A percentile compares a stretch with the other conserved stretches of the same genome.
Conservation (phyloP, 2,888 invertebrate genomes). For the Synergus laeviventris region DNA sequence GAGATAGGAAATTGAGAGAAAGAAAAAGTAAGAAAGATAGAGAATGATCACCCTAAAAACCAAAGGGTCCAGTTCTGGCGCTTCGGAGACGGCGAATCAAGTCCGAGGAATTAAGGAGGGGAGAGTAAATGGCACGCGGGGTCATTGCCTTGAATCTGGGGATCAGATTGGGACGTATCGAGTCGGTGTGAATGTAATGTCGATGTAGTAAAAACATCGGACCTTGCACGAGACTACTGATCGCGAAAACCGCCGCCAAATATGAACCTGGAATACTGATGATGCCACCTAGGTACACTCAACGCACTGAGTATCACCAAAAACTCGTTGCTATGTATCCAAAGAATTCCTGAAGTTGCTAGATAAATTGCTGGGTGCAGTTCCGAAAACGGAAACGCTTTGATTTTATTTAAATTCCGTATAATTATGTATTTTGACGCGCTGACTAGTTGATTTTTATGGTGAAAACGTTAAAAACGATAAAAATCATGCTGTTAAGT, state of each 20-base stretch:
- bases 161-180: conserved; percentile 69
- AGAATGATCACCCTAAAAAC: conserved; percentile 37
- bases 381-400: too few relatives aligned
- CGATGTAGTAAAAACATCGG: conserved; percentile 53
- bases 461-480: too few relatives aligned
- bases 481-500: too few relatives aligned
- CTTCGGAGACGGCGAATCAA: conserved; percentile 20
- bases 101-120: conserved; percentile 50
- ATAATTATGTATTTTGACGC: too few relatives aligned
- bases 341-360: not conserved
- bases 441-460: too few relatives aligned
- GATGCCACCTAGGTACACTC: not conserved
- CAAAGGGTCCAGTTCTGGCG: conserved; percentile 23
- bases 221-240: conserved; percentile 44
- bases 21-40: conserved; percentile 35
- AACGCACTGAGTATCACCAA: not conserved
- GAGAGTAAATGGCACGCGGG: conserved; percentile 73
- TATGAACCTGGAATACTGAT: conserved; percentile 41
- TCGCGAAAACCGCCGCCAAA: conserved; percentile 43
- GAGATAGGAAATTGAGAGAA: conserved; percentile 42
- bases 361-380: too few relatives aligned
- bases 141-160: conserved; percentile 73
- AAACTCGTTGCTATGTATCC: not conserved
- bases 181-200: conserved; percentile 58
- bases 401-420: too few relatives aligned